Evolutionary conservation across 2,113 vertebrate species (phyloP).

Genomic region (Apeltes quadracus): DNA sequence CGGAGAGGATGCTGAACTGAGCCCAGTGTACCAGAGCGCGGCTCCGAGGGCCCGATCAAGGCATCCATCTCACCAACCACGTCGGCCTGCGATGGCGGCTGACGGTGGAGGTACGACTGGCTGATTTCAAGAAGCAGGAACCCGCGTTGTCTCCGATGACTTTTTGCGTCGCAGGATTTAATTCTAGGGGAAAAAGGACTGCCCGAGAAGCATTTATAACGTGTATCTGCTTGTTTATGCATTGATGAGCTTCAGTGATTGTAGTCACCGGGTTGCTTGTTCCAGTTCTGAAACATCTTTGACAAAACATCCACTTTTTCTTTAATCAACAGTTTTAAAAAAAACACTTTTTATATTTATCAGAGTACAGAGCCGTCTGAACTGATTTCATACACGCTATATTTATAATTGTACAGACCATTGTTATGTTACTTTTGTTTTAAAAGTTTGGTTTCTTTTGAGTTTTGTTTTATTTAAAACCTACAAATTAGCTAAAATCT

Average conservation of each 20-base stretch:
- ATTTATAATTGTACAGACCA: constrained; percentile 68
- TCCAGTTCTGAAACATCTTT: constrained; percentile 24
- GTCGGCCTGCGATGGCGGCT: constrained; percentile 34
- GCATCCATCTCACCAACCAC: constrained; percentile 37
- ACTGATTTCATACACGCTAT: constrained; percentile 41
- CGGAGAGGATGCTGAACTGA: constrained; percentile 46
- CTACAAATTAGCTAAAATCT: constrained; percentile 60
- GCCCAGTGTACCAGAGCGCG: constrained; percentile 17
- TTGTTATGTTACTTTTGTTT: constrained; percentile 52
- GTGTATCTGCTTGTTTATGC: constrained; percentile 26
- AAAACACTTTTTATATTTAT: not conserved
- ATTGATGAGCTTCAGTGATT: constrained; percentile 25
- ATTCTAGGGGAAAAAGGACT: constrained; percentile 21
- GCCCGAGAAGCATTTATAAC: constrained; percentile 23
- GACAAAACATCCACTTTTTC: constrained; percentile 26
- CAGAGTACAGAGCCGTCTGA: constrained; percentile 46
- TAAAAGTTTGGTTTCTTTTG: constrained; percentile 53
- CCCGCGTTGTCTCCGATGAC: constrained; percentile 17
- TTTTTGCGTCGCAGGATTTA: constrained; percentile 33
- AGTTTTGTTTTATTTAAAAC: constrained; percentile 63
- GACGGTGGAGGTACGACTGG: constrained; percentile 20
- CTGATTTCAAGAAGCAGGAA: constrained; percentile 33
- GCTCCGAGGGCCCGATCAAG: constrained; percentile 32
- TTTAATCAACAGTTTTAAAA: constrained; percentile 21
- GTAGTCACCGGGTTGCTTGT: constrained; percentile 15